Conservation (phyloP, 2,888 invertebrate genomes). For the Papilio protenor region DNA sequence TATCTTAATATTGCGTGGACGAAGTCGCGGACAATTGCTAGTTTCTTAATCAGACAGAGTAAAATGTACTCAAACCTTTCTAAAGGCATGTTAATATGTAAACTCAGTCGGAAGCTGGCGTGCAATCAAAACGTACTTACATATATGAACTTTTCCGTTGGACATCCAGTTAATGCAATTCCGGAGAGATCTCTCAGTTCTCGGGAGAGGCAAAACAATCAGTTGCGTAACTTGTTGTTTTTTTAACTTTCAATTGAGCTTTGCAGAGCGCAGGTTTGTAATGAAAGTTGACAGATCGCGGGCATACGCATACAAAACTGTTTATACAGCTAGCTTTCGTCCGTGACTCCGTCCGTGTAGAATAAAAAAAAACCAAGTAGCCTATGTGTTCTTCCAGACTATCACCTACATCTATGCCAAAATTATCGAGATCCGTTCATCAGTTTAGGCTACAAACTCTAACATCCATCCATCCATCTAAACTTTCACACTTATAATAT, state of each 20-base stretch:
- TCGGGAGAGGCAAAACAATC: neutral
- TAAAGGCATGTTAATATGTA: neutral
- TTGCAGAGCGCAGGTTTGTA: constrained; percentile 18
- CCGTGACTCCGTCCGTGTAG: too few relatives aligned
- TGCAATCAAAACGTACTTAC: neutral
- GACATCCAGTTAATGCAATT: neutral
- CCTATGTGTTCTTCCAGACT: too few relatives aligned
- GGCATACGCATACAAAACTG: neutral
- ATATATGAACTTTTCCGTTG: constrained; percentile 10
- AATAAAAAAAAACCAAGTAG: too few relatives aligned
- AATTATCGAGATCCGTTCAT: too few relatives aligned
- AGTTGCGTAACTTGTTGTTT: constrained; percentile 2
- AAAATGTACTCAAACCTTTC: too few relatives aligned
- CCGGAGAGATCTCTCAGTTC: neutral
- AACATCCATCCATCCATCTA: too few relatives aligned
- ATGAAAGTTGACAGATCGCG: constrained; percentile 29
- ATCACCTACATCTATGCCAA: too few relatives aligned
- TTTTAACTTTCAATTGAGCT: constrained; percentile 38
- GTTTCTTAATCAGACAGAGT: too few relatives aligned
- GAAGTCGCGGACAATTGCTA: too few relatives aligned
- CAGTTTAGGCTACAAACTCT: too few relatives aligned
- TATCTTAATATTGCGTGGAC: too few relatives aligned
- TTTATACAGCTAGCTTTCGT: neutral
- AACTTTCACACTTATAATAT: too few relatives aligned
- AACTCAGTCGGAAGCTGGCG: neutral